Percentiles rank a stretch among this genome's conserved stretches.
Conservation (phyloP, 2,113 vertebrate genomes). For the Panthera uncia region DNA sequence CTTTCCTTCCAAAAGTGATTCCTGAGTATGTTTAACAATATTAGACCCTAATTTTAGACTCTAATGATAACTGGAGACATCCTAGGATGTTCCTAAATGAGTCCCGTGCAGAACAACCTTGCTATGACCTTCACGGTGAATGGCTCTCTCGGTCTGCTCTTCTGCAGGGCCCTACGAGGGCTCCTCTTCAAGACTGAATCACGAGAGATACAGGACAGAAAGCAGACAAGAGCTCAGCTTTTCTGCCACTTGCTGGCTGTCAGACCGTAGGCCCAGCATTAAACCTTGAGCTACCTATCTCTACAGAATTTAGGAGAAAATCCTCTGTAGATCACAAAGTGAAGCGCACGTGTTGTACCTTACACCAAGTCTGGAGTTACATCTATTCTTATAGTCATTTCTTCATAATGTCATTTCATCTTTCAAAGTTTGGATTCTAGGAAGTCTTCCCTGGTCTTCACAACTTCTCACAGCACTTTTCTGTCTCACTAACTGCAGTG, state of each 20-base stretch:
- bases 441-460: neutral
- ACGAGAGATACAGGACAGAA: neutral
- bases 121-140: neutral
- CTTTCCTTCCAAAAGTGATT: constrained; percentile 3
- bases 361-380: neutral
- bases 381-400: neutral
- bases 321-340: neutral
- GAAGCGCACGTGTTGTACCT: no score
- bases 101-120: rapidly evolving
- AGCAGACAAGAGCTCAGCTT: neutral
- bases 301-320: neutral
- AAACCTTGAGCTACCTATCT: neutral
- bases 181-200: neutral
- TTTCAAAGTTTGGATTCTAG: neutral
- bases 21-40: neutral
- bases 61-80: neutral
- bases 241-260: neutral
- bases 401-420: neutral
- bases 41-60: neutral
- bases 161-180: neutral
- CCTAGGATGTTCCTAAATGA: neutral
- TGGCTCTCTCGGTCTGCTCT: neutral
- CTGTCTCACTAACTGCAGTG: neutral
- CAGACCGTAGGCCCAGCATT: neutral
- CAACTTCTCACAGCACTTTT: neutral